These are phyloP conservation scores for Montipora sp. DNA, from an alignment of 64 coral and sea anemone species.

Conservation along the genomic window DNA sequence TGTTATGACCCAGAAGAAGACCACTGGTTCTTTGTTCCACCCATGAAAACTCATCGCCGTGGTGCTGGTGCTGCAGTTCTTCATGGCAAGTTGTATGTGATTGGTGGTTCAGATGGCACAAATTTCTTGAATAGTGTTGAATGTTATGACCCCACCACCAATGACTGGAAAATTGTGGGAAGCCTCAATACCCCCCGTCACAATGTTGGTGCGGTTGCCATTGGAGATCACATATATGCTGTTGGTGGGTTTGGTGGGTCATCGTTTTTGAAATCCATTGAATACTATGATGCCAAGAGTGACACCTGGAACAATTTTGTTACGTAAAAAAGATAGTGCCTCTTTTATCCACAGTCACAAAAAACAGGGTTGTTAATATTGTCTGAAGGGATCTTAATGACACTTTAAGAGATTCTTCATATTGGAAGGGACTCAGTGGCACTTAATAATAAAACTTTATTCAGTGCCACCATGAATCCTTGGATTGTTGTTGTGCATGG, in stretches of 20 bases:
- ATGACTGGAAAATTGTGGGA: conserved; percentile 91
- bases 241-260: conserved; percentile 94
- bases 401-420: too few species aligned
- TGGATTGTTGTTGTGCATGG: too few species aligned
- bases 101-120: conserved; percentile 93
- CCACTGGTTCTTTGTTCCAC: conserved; percentile 71
- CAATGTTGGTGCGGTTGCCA: conserved; percentile 81
- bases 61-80: conserved; percentile 82
- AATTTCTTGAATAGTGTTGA: conserved; percentile 90
- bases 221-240: conserved; percentile 70
- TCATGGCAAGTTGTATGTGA: conserved; percentile 82
- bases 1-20: conserved; percentile 80
- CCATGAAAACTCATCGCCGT: conserved; percentile 79
- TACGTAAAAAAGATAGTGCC: background rate
- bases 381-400: too few species aligned
- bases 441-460: too few species aligned
- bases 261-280: conserved; percentile 91
- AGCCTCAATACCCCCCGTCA: conserved; percentile 85
- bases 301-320: conserved; percentile 90
- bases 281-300: conserved; percentile 73
- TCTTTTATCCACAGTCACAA: too few species aligned
- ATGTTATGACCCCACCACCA: conserved; percentile 80
- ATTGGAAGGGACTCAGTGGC: too few species aligned
- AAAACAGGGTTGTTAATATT: too few species aligned
- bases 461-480: too few species aligned